A percentile compares a stretch with the other conserved stretches of the same genome.
These are phyloP conservation scores for Abrostola tripartita DNA, from an alignment of 2,888 invertebrate genomes.

Conservation along the genomic window DNA sequence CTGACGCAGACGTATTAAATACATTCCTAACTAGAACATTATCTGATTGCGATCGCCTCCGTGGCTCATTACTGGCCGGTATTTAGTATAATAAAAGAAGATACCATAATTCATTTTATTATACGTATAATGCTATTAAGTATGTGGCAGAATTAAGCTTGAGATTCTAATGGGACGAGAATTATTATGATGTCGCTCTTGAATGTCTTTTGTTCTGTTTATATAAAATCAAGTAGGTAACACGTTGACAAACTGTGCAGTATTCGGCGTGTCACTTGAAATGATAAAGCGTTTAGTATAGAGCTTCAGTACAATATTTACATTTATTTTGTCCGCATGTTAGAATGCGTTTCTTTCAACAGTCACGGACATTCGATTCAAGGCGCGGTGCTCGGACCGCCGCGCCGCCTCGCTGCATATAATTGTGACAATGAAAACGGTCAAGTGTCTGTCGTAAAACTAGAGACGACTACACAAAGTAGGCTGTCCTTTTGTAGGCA, in stretches of 20 bases:
- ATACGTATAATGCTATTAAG: slow-evolving; percentile 25
- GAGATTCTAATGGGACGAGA: slow-evolving; percentile 16
- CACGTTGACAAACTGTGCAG: slow-evolving; percentile 28
- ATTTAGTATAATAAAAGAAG: slow-evolving; percentile 20
- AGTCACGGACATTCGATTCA: slow-evolving; percentile 62
- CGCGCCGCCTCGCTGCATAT: slow-evolving; percentile 65
- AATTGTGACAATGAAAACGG: slow-evolving; percentile 82
- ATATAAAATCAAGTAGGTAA: slow-evolving; percentile 31
- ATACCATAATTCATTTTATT: slow-evolving; percentile 34
- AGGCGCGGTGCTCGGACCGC: slow-evolving; percentile 62
- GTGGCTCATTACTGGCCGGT: slow-evolving; percentile 15
- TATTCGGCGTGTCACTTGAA: slow-evolving; percentile 41
- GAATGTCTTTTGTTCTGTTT: slow-evolving; percentile 23
- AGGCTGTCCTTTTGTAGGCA: slow-evolving; percentile 79
- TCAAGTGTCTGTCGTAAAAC: slow-evolving; percentile 84
- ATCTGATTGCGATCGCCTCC: slow-evolving; percentile 9
- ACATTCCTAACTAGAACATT: slow-evolving; percentile 26
- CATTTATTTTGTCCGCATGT: slow-evolving; percentile 57
- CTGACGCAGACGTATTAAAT: slow-evolving; percentile 20
- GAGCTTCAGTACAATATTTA: slow-evolving; percentile 56
- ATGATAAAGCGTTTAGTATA: slow-evolving; percentile 49
- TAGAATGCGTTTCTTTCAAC: slow-evolving; percentile 68
- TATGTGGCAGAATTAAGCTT: neutral
- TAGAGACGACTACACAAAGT: slow-evolving; percentile 78
- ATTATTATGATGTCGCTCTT: slow-evolving; percentile 15